Base-by-base conservation (phyloP, 2,888 invertebrate species). In the Slavum lentiscoides region DNA sequence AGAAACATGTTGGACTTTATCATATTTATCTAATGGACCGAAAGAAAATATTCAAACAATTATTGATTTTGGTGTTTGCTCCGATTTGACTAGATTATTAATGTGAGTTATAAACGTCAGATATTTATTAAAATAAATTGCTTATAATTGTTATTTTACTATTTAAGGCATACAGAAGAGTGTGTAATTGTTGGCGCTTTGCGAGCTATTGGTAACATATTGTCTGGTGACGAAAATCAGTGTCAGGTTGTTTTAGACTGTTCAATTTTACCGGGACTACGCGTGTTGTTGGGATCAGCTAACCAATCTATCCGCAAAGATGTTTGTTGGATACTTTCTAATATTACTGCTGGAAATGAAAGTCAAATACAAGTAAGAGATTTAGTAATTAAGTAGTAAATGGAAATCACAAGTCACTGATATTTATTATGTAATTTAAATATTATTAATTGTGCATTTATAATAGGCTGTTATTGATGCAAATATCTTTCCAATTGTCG, bases 1-100 rank as follows among this genome's bases (percentile, higher is more conserved):
- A 82, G 98, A 98, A 87, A 92, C 97, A 8, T 97, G 97, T 87
- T 98, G 98, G 98, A 97, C 98, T 37, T 90, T 98, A 61, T 96
- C 97, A 77, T 98, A 98, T 87, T 88, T 98, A 81, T 95, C 95
- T 0, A 97, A 98, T 86, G 98, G 98, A 70, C 96, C 97, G 66
- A 97, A 98, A 87, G 96, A 98, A 84, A 97, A 97, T 88, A 98
- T 98, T 85, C 97, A 82, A 81, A 94, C 95, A 58, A 97, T 98
- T 74, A 96, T 98, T 84, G 95, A 97, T 87, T 94, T 96, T 19
- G 97, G 97, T 1, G 97, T 98, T 66, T 96, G 96, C 86, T 90
- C 95, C 84, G 90, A 94, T 84, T 88, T 92, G 58, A 91, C 92
- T 23, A 90, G 91, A 86, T 87, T 92, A 68, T 87, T 92, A 61